Evolutionary conservation across 2,113 vertebrate species (phyloP), one percentile per base, ranked within the genome.

Genomic region (Percina caprodes): DNA sequence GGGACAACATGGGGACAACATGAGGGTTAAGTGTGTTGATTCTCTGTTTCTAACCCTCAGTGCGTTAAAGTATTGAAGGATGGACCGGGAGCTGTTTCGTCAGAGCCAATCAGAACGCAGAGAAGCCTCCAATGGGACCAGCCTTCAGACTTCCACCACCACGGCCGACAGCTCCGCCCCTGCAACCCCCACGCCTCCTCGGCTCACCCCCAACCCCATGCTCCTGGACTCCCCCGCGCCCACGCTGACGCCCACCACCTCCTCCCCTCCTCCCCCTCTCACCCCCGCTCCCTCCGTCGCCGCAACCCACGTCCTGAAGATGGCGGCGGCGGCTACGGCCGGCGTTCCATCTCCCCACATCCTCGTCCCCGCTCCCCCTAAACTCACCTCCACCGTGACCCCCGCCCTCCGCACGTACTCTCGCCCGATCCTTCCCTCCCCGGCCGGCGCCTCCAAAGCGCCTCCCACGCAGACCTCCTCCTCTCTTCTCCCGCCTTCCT

Each of bases 171-270:
- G 78, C 79, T 48, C 83, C 60, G 35, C 79, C 18, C 83, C 81
- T 0, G 45, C 77, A 1, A 86, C 90, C 12, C 92, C 89, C 19
- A 79, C 69, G 23, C 92, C 92, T 2, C 92, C 92, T 11, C 86
- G 89, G 0, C 93, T 93, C 56, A 92, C 90, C 39, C 93, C 90
- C 19, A 91, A 94, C 87, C 93, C 93, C 59, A 86, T 84, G 79
- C 88, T 93, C 19, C 79, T 93, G 60, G 91, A 93, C 82, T 70
- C 87, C 24, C 74, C 89, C 0, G 10, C 72, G 0, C 74, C 87
- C 63, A 19, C 71, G 4, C 61, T 81, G 26, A 82, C 89, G 0
- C 89, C 91, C 82, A 77, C 82, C 87, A 92, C 92, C 69, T 85
- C 88, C 74, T 92, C 93, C 24, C 88, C 92, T 21, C 92, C 92